Evolutionary conservation across 2,888 invertebrate species (phyloP), one percentile per base, ranked within the genome.

Genomic region (Gari tellinella): DNA sequence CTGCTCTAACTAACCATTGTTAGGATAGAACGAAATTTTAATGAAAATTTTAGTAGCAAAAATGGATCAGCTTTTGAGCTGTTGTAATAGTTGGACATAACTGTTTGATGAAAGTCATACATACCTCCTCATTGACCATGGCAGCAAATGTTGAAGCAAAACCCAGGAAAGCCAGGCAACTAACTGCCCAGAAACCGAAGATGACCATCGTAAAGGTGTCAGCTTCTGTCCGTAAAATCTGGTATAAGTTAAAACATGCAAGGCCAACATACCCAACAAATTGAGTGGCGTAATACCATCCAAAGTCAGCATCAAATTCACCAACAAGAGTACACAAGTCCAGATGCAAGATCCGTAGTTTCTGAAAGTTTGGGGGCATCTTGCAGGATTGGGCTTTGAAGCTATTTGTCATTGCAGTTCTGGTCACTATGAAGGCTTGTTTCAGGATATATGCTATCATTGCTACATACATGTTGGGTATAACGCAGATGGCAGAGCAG

Each of bases 291-390:
- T 45, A 57, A 19, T 17, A 57, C 57, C 57, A 57, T 12, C 57
- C 17, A 17, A 57, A 26, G n/a, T 57, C 57, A 10, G 8, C 17
- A 17, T 57, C 57, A 2, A 45, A 17, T n/a, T 8, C 17, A 2
- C 41, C 10, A 1, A 57, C 57, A 45, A 57, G n/a, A 17, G 43
- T 37, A 57, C 57, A 57, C 45, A 57, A 23, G 2, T 57, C 43
- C 0, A 57, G 45, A 45, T 57, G 57, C 10, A 45, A 19, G 0
- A 45, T 1, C 14, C 57, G 57, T 14, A 31, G 25, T 3, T 8
- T 12, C 2, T 45, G 26, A 4, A 57, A 26, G 45, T 57, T 45
- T 2, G 2, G 43, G 25, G 25, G 26, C 19, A 45, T 4, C 2
- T 10, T 45, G 25, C 41, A 56, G 4, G 15, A 5, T 45, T 23